A percentile compares a stretch with the other conserved stretches of the same genome.
These are phyloP conservation scores for Pelmatolapia mariae DNA, from an alignment of 2,113 vertebrate species.

Conservation along the genomic window DNA sequence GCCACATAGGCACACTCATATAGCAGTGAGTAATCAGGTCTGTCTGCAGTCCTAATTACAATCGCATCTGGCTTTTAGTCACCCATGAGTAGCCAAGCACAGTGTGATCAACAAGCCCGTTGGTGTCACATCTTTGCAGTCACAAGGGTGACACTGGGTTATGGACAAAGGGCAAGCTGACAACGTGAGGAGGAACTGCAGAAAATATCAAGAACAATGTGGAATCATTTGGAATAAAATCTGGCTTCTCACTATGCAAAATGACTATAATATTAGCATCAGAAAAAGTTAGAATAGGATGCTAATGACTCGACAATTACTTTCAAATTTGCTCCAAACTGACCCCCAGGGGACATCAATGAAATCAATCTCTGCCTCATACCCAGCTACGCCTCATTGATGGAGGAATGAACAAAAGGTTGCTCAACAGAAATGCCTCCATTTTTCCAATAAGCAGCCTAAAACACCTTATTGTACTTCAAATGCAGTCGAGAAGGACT, in stretches of 20 bases:
- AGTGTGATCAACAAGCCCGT: constrained; percentile 21
- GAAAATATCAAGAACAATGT: neutral
- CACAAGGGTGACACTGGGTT: neutral
- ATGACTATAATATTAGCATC: neutral
- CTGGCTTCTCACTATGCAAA: neutral
- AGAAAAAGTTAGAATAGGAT: neutral
- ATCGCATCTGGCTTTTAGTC: constrained; percentile 44
- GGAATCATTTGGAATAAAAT: neutral
- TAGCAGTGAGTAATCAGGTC: constrained; percentile 28
- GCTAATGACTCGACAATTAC: neutral
- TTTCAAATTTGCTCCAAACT: neutral
- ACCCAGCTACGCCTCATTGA: neutral
- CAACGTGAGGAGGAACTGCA: neutral
- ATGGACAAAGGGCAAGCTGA: neutral
- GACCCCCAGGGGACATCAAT: neutral
- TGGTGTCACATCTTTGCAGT: constrained; percentile 16
- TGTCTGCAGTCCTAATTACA: constrained; percentile 39
- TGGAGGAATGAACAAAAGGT: neutral
- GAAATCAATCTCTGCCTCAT: neutral
- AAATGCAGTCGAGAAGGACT: neutral
- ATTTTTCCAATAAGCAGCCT: neutral
- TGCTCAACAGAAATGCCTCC: neutral
- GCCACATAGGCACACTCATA: neutral
- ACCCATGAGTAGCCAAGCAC: constrained; percentile 43
- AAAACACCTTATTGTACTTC: neutral